phyloP scores from a whole-genome alignment of 2,797 vertebrate genomes.

The Spea hammondii region DNA sequence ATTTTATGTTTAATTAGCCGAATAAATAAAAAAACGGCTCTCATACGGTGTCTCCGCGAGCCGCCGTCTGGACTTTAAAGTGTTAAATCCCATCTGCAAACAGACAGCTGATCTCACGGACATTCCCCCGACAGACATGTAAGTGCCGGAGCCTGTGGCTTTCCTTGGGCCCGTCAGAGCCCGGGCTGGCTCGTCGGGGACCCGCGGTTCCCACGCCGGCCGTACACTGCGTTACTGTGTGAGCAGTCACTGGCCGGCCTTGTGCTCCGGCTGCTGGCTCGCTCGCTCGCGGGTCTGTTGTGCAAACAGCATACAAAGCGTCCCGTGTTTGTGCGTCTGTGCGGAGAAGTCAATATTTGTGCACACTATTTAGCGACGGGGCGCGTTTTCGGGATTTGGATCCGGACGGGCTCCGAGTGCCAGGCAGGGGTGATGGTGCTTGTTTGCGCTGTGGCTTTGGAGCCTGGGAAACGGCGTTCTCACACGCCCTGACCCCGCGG shows the following conservation, averaged over 20 bases:
- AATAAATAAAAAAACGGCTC: too few species aligned
- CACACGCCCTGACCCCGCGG: constrained; percentile 35
- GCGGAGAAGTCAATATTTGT: constrained; percentile 63
- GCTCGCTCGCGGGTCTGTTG: constrained; percentile 46
- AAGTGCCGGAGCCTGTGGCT: neutral
- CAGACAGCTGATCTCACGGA: too few species aligned
- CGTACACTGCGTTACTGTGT: constrained; percentile 49
- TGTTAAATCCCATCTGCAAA: too few species aligned
- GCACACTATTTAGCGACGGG: constrained; percentile 63
- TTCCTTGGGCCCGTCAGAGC: neutral
- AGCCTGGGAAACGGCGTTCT: constrained; percentile 34
- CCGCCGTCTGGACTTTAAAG: too few species aligned
- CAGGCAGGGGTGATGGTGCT: constrained; percentile 48
- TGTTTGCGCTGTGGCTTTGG: constrained; percentile 32
- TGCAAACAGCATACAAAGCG: constrained; percentile 53
- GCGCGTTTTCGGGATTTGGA: constrained; percentile 57
- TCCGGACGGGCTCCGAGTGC: constrained; percentile 43
- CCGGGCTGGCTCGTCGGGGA: neutral
- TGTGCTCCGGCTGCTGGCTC: constrained; percentile 39
- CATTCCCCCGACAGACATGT: too few species aligned
- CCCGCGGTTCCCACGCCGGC: constrained; percentile 52
- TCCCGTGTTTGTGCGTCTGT: constrained; percentile 56
- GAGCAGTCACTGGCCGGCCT: constrained; percentile 53
- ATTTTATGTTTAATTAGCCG: too few species aligned
- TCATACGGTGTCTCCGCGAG: too few species aligned